Conservation (phyloP, 1,140 invertebrate genomes). For the Agrilus planipennis region DNA sequence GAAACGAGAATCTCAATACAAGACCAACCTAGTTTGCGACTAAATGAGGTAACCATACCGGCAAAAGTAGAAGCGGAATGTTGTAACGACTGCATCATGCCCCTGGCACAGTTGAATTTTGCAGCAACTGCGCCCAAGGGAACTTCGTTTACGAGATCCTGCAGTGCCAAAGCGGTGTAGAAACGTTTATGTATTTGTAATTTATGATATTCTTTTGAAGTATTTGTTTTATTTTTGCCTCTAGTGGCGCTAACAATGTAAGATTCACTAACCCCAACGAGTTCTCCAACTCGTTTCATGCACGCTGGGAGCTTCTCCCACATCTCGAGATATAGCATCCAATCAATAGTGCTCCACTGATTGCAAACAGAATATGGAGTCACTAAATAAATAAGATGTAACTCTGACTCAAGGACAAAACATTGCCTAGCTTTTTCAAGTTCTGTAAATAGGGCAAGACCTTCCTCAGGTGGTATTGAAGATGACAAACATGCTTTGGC, state of each 20-base stretch:
- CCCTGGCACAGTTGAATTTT: conserved; percentile 79
- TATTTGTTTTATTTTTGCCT: conserved; percentile 36
- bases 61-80: conserved; percentile 93
- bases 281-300: conserved; percentile 73
- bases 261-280: conserved; percentile 86
- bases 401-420: conserved; percentile 87
- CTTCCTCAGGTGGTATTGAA: conserved; percentile 85
- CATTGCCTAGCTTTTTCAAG: conserved; percentile 79
- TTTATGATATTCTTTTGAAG: conserved; percentile 20
- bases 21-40: conserved; percentile 84
- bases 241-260: conserved; percentile 72
- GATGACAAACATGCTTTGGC: conserved; percentile 88
- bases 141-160: conserved; percentile 88
- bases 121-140: conserved; percentile 62
- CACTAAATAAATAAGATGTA: conserved; percentile 90
- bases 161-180: conserved; percentile 81
- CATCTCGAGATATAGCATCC: conserved; percentile 72
- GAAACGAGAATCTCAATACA: conserved; percentile 80
- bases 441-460: conserved; percentile 76
- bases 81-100: conserved; percentile 84
- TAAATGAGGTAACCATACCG: conserved; percentile 44
- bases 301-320: conserved; percentile 73
- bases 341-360: conserved; percentile 72
- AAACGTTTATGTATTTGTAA: conserved; percentile 56
- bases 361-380: conserved; percentile 74